Evolutionary conservation across 2,113 vertebrate species (phyloP), one percentile per base, ranked within the genome.

Genomic region (Scopus umbretta): DNA sequence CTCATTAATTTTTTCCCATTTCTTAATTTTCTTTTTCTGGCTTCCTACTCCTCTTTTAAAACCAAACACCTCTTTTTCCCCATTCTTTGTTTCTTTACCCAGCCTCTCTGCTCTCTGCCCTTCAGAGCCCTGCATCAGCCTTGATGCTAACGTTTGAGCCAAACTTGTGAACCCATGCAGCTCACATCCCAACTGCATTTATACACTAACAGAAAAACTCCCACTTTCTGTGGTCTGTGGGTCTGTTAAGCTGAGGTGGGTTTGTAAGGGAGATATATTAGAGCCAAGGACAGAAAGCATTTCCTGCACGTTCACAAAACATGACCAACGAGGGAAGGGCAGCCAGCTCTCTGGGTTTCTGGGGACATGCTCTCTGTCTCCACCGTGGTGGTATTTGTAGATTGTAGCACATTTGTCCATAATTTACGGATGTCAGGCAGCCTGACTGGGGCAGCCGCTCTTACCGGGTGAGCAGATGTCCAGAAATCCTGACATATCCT

Each of bases 381-480:
- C 0, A 0, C 82, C 1, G 0, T 18, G 78, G 34, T 68, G 65
- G 36, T 17, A 49, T 61, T 49, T 84, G 89, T 30, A 72, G 73
- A 34, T 34, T 29, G 70, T 56, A 85, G 70, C 78, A 85, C 87
- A 47, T 90, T 95, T 86, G 65, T 91, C 84, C 32, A 6, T 92
- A 94, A 81, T 94, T 96, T 92, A 76, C 5, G 6, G 52, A 56
- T 82, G 94, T 94, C 95, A 86, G 75, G 67, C 87, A 88, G 93
- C 80, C 78, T 16, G 1, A 32, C 70, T 47, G 66, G 81, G 90
- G 45, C 87, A 85, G 80, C 84, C 1, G 0, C 42, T 78, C 83
- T 86, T 92, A 78, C 61, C 1, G 45, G 66, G 84, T 16, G 15
- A 94, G 89, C 96, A 97, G 95, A 92, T 96, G 94, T 87, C 93